Evolutionary conservation across 2,888 invertebrate genomes (phyloP).

Genomic region (Mylabris sibirica): DNA sequence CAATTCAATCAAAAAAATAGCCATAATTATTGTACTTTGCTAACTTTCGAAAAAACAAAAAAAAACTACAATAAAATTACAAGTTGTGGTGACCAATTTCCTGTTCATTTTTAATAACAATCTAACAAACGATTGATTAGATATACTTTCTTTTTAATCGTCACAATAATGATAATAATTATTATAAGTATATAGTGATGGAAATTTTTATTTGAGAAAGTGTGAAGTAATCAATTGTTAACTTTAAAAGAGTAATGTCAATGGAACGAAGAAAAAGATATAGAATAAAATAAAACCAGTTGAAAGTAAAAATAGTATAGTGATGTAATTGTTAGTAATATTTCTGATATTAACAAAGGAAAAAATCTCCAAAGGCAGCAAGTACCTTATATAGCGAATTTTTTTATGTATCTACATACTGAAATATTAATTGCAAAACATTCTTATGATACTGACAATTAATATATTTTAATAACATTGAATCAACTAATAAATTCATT

Average conservation of each 20-base stretch:
- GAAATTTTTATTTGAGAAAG: slow-evolving; percentile 21
- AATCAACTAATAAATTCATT: too few relatives aligned
- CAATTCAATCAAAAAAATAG: slow-evolving; percentile 23
- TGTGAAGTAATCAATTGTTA: slow-evolving; percentile 6
- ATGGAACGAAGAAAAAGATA: not conserved
- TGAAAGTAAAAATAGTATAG: not conserved
- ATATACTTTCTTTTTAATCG: slow-evolving; percentile 28
- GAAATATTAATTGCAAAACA: not conserved
- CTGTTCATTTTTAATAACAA: slow-evolving; percentile 21
- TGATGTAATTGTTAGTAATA: not conserved
- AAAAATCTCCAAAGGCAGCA: not conserved
- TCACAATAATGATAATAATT: not conserved
- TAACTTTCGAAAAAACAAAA: slow-evolving; percentile 31
- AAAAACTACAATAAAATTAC: slow-evolving; percentile 22
- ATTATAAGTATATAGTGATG: not conserved
- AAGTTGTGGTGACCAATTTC: slow-evolving; percentile 26
- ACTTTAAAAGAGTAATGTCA: not conserved
- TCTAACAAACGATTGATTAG: slow-evolving; percentile 27
- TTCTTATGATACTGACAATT: too few relatives aligned
- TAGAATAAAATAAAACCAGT: not conserved
- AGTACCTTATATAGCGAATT: too few relatives aligned
- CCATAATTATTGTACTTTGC: not conserved
- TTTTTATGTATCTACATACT: not conserved
- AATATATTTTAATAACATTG: too few relatives aligned
- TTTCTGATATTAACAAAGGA: not conserved